These are phyloP conservation scores for Petrocephalus sullivani DNA, from an alignment of 2,797 vertebrate genomes.

Conservation along the genomic window DNA sequence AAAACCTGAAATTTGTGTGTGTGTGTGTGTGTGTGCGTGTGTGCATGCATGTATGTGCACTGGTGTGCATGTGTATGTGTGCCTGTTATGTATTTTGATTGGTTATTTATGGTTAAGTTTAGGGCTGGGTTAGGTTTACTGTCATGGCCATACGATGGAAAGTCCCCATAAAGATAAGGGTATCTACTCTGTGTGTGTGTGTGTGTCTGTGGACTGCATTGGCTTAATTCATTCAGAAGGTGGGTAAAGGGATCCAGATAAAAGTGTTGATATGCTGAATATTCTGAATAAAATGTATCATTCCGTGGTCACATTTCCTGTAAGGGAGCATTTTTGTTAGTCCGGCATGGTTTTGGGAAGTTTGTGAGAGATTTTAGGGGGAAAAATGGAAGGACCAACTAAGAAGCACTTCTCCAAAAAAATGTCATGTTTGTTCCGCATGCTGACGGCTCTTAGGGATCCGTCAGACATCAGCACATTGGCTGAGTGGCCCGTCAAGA, in stretches of 20 bases:
- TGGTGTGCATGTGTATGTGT: no score
- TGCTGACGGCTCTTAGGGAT: not conserved
- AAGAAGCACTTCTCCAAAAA: no score
- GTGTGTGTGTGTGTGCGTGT: no score
- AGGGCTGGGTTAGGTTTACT: not conserved
- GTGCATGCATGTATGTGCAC: no score
- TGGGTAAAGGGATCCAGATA: not conserved
- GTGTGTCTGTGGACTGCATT: not conserved
- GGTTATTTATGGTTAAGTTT: not conserved
- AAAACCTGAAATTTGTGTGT: no score
- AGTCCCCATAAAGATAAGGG: not conserved
- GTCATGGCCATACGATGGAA: not conserved
- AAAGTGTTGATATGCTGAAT: not conserved
- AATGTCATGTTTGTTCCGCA: not conserved
- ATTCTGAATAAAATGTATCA: not conserved
- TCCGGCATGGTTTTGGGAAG: not conserved
- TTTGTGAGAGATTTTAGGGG: not conserved
- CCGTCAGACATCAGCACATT: not conserved
- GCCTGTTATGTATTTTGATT: not conserved
- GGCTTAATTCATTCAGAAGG: not conserved
- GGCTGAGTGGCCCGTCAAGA: not conserved
- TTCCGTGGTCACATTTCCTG: not conserved
- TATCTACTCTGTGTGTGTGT: not conserved
- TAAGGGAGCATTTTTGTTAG: not conserved
- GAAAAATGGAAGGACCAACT: not conserved